Conservation (phyloP, 2,888 invertebrate species). For the Boloria selene region DNA sequence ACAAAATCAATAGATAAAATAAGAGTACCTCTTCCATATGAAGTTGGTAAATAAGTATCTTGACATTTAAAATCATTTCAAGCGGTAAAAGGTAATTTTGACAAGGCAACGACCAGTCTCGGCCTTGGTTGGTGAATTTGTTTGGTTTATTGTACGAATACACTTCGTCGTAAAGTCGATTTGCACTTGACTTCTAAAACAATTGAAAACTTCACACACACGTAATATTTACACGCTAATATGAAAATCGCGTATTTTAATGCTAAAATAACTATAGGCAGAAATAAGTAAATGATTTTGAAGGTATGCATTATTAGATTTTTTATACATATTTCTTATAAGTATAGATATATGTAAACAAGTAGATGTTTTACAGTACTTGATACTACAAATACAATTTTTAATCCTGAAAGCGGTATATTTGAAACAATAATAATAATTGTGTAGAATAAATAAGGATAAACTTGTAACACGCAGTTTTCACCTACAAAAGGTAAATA, state of each 20-base stretch:
- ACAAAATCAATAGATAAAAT: neutral
- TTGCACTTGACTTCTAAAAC: conserved; percentile 24
- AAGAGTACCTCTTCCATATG: neutral
- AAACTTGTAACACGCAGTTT: too few species aligned
- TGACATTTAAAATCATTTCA: conserved; percentile 5
- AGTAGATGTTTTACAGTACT: too few species aligned
- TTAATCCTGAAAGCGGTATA: too few species aligned
- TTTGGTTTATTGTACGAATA: conserved; percentile 16
- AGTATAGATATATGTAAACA: too few species aligned
- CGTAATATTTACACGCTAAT: conserved; percentile 15
- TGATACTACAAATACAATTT: too few species aligned
- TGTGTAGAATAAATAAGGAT: too few species aligned
- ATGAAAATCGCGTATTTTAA: neutral
- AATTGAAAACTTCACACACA: conserved; percentile 18
- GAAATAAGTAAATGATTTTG: too few species aligned
- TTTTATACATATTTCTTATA: too few species aligned
- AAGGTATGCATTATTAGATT: too few species aligned
- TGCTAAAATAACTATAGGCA: neutral
- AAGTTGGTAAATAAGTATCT: neutral
- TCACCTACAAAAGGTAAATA: too few species aligned
- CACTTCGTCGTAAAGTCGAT: conserved; percentile 7
- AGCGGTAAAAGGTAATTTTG: conserved; percentile 37
- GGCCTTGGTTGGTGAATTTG: conserved; percentile 50
- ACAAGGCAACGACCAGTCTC: conserved; percentile 55
- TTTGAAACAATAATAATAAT: too few species aligned